Percentiles rank a stretch among this genome's conserved stretches.
Conservation (phyloP, 1,140 invertebrate species). For the Drosophila jambulina region DNA sequence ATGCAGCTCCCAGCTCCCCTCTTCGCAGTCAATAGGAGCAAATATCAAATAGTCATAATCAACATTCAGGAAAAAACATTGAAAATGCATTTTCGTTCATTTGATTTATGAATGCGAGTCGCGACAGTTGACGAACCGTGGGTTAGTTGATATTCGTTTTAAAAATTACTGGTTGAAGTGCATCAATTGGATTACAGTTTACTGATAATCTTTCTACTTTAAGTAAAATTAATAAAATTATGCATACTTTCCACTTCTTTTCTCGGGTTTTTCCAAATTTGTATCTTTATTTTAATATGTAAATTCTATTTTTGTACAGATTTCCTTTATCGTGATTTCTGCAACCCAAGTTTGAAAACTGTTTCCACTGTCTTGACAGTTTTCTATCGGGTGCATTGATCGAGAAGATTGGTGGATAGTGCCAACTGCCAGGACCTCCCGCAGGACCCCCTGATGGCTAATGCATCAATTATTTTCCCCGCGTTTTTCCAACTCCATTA, state of each 20-base stretch:
- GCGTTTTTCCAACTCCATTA: constrained; percentile 42
- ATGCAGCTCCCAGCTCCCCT: constrained; percentile 11
- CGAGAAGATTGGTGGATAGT: constrained; percentile 10
- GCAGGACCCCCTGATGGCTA: constrained; percentile 53
- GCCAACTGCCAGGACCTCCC: constrained; percentile 12
- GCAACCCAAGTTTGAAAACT: not conserved
- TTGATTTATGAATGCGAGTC: constrained; percentile 73
- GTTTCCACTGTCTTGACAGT: constrained; percentile 1
- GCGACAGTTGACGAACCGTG: constrained; percentile 64
- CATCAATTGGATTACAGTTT: not conserved
- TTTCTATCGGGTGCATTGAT: constrained; percentile 5
- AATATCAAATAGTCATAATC: constrained; percentile 78
- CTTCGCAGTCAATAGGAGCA: constrained; percentile 23
- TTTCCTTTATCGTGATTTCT: not conserved
- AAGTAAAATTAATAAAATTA: not conserved
- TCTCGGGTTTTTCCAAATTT: too few relatives aligned
- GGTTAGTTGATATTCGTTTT: not conserved
- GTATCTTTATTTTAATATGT: not conserved
- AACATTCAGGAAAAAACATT: constrained; percentile 70
- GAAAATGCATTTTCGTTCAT: constrained; percentile 79
- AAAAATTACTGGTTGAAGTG: not conserved
- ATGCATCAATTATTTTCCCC: constrained; percentile 76
- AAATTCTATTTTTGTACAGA: not conserved
- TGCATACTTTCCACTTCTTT: too few relatives aligned
- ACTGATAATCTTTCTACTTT: not conserved